These are phyloP conservation scores for Epistrophella euchroma DNA, from an alignment of 2,888 invertebrate genomes.

Conservation along the genomic window DNA sequence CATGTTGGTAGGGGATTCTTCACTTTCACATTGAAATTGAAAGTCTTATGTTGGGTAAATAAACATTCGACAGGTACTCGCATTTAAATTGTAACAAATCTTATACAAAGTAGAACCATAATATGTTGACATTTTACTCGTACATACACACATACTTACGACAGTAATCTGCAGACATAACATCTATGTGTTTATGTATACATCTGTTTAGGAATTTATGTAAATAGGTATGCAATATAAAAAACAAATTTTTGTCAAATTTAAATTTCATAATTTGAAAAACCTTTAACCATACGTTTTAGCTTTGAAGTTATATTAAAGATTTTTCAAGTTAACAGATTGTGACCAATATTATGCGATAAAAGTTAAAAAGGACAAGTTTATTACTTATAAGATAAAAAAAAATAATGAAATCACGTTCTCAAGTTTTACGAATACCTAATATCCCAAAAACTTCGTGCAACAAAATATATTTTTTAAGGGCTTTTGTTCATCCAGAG, in stretches of 20 bases:
- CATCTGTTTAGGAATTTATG: not conserved
- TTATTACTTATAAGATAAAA: not conserved
- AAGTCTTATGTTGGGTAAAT: not conserved
- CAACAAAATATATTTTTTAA: not conserved
- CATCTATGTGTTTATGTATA: not conserved
- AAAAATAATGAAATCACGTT: conserved; percentile 10
- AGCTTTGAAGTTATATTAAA: not conserved
- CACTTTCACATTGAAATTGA: conserved; percentile 2
- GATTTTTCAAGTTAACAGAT: not conserved
- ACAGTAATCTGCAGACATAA: not conserved
- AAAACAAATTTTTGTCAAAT: not conserved
- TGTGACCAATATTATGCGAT: not conserved
- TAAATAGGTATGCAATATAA: too few species aligned
- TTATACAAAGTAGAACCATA: not conserved
- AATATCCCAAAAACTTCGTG: not conserved
- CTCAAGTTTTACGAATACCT: not conserved
- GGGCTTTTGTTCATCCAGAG: not conserved
- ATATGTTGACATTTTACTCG: not conserved
- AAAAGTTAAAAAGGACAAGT: not conserved
- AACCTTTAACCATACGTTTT: not conserved
- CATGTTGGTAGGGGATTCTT: not conserved
- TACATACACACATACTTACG: too few species aligned
- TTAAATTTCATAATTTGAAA: not conserved
- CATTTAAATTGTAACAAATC: not conserved
- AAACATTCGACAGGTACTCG: conserved; percentile 1